Base-by-base conservation (phyloP, 23 tunicate genomes). In the Diplosoma virens region DNA sequence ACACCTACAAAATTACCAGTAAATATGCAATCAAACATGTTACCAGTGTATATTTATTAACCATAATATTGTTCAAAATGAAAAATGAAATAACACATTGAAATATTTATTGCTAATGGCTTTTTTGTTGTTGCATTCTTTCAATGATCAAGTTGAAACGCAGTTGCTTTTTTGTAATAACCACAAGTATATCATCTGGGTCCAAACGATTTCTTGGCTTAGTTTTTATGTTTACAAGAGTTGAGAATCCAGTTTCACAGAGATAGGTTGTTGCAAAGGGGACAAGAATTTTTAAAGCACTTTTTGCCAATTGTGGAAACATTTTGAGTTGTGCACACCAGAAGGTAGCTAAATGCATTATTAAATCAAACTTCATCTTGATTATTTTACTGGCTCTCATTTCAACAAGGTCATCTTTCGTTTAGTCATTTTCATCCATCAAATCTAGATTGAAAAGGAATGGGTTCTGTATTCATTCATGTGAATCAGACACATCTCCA, bases 191-290 rank as follows among this genome's bases (percentile, higher is more conserved):
- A 63, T 27, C 35, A 63, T 63, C 70, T 63, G 70, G 70, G 36
- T 63, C 70, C 70, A 63, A 63, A 63, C 70, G 70, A 63, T 63
- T 63, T 30, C 70, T 63, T 30, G 70, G 70, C 36, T 63, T 63
- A 63, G 70, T 63, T 63, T 63, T 63, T 28, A 63, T 63, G 35
- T 28, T 63, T 63, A 63, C 35, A 25, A 63, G 70, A 63, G 70
- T 63, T 63, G 70, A 63, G 35, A 63, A 63, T 30, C 70, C 70
- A 63, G 70, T 63, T 63, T 63, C 35, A 63, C 70, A 63, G 36
- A 63, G 70, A 30, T 28, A 63, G 70, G 70, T 25, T 63, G 70
- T 63, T 3, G 70, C 70, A 63, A 28, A 63, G 36, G 35, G 35
- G 9, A 29, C 35, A 25, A 63, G 70, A 30, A 63, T 63, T 63